Evolutionary conservation across 2,113 vertebrate genomes (phyloP).

Genomic region (Scomber scombrus): DNA sequence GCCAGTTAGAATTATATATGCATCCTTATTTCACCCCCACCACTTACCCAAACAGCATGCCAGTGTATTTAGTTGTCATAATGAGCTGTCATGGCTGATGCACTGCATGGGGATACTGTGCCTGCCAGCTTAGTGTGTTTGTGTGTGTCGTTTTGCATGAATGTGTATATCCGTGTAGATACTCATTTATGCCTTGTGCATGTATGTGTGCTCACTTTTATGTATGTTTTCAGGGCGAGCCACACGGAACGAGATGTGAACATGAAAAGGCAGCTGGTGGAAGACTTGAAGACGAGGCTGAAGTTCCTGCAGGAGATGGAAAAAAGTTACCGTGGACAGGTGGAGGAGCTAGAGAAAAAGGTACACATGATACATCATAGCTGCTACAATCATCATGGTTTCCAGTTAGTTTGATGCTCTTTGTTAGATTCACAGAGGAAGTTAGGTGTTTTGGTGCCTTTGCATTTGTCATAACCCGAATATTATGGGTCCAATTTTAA

Average conservation of each 20-base stretch:
- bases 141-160: not conserved
- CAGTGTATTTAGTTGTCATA: conserved; percentile 85
- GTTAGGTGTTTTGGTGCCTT: not conserved
- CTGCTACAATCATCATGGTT: not conserved
- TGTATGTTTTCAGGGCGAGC: conserved; percentile 80
- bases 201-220: not conserved
- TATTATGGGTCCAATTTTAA: not conserved
- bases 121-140: conserved; percentile 61
- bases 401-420: not conserved
- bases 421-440: not conserved
- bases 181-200: not conserved
- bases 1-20: conserved; percentile 79
- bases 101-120: conserved; percentile 74
- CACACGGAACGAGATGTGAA: conserved; percentile 88
- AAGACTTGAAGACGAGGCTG: conserved; percentile 89
- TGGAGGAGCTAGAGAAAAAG: conserved; percentile 91
- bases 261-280: conserved; percentile 93
- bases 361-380: conserved; percentile 66
- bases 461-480: not conserved
- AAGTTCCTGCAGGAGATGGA: conserved; percentile 91
- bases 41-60: conserved; percentile 75
- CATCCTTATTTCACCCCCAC: conserved; percentile 68
- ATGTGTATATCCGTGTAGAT: not conserved
- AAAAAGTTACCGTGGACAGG: conserved; percentile 84
- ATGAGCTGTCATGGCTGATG: conserved; percentile 82